These are phyloP conservation scores for Campylomormyrus numenius DNA, from an alignment of 2,113 vertebrate species.

Conservation along the genomic window DNA sequence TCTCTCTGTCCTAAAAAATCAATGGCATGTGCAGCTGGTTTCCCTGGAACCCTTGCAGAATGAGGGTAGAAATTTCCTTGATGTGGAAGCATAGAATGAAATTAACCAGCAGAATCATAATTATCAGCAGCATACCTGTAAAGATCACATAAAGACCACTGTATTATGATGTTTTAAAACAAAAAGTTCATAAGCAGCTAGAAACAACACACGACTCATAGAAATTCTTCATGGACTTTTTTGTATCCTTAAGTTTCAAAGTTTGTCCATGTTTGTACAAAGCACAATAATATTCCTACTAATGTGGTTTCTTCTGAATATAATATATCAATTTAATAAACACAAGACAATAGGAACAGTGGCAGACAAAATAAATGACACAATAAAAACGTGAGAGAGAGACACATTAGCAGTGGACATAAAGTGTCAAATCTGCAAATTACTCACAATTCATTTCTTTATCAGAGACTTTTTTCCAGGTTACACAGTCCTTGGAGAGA, in stretches of 20 bases:
- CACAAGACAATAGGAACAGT: too few relatives aligned
- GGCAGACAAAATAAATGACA: background rate
- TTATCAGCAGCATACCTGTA: background rate
- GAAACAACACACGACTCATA: background rate
- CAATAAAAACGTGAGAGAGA: background rate
- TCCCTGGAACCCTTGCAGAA: background rate
- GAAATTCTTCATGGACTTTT: background rate
- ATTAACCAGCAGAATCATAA: background rate
- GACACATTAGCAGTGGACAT: background rate
- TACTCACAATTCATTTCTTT: background rate
- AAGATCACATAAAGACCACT: background rate
- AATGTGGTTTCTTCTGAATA: background rate
- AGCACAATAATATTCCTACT: background rate
- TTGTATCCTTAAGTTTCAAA: background rate
- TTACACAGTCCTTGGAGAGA: background rate
- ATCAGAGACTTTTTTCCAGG: background rate
- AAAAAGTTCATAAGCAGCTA: background rate
- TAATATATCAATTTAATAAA: too few relatives aligned
- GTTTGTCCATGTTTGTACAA: background rate
- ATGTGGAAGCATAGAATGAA: background rate
- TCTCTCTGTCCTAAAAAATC: background rate
- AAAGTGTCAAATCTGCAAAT: background rate
- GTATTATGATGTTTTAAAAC: background rate
- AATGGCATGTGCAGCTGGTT: background rate
- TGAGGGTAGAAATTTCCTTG: background rate